Evolutionary conservation across 2,113 vertebrate genomes (phyloP), one percentile per base, ranked within the genome.

Genomic region (Antechinus flavipes): DNA sequence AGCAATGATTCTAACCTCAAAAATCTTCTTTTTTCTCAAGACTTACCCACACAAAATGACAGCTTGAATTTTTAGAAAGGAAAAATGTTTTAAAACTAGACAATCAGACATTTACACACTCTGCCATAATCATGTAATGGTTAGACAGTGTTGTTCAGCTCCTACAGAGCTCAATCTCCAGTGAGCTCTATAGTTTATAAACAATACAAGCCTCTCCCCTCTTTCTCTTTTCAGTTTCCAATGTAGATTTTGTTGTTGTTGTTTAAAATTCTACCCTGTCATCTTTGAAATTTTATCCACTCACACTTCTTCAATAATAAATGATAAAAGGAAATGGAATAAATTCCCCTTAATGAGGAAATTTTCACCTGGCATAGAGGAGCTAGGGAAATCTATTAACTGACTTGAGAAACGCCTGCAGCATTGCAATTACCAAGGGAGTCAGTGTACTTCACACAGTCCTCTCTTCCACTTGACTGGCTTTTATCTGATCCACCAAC

Each of bases 341-440:
- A 98, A 98, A 98, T 98, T 98, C 97, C 91, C 50, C 95, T 97
- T 98, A 99, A 99, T 98, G 95, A 98, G 98, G 98, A 98, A 98
- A 98, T 98, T 98, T 98, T 98, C 98, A 98, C 98, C 98, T 98
- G 97, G 98, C 96, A 92, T 93, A 96, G 97, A 97, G 96, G 95
- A 98, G 93, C 97, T 97, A 90, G 90, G 96, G 97, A 98, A 98
- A 98, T 98, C 97, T 98, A 96, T 98, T 98, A 98, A 96, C 50
- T 23, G 92, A 97, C 97, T 97, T 61, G 90, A 98, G 90, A 90
- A 97, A 97, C 0, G 7, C 93, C 94, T 89, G 97, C 96, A 98
- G 98, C 96, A 95, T 11, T 3, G 46, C 96, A 98, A 98, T 98
- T 96, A 98, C 56, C 97, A 92, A 93, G 97, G 97, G 91, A 98